Evolutionary conservation across 2,888 invertebrate species (phyloP), one percentile per base, ranked within the genome.

Genomic region (Theretra japonica): DNA sequence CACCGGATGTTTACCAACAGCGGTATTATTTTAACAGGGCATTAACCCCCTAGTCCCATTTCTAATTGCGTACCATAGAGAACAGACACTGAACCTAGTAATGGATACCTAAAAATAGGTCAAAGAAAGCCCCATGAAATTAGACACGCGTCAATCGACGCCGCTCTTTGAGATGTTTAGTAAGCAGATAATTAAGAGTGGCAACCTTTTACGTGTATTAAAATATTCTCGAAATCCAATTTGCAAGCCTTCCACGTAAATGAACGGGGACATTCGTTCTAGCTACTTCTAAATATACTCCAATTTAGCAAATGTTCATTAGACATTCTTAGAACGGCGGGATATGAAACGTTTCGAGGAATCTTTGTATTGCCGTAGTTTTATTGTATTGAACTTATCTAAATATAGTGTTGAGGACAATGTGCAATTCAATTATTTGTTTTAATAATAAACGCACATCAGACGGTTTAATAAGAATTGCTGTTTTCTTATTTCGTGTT

Each of bases 81-180:
- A 74, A 74, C 79, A 78, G 81, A 78, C 80, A 81, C 81, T 80
- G 77, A 78, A 80, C 78, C 79, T 81, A 83, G 83, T 86, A 86
- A 86, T 86, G 85, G 80, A 84, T 80, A 81, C 80, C 84, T 89
- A 89, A 84, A 89, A 88, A 90, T 90, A 90, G 88, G 85, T 81
- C 85, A 80, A 87, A 86, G 89, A 89, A 88, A 90, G 86, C 82
- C 79, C 78, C 78, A 80, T 84, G 85, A 82, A 87, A 88, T 86
- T 86, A 86, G 85, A 86, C 82, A 84, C 84, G 81, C 77, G 60
- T 77, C 73, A 72, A 75, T 73, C 62, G 73, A 73, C 33, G 74
- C 77, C 77, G 82, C 80, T 81, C 84, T 83, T 84, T 84, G 82
- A 82, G 73, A 65, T 58, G 21, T 58, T 71, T 68, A 56, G 30